phyloP scores from a whole-genome alignment of 2,797 vertebrate genomes.

The Carduelis carduelis region DNA sequence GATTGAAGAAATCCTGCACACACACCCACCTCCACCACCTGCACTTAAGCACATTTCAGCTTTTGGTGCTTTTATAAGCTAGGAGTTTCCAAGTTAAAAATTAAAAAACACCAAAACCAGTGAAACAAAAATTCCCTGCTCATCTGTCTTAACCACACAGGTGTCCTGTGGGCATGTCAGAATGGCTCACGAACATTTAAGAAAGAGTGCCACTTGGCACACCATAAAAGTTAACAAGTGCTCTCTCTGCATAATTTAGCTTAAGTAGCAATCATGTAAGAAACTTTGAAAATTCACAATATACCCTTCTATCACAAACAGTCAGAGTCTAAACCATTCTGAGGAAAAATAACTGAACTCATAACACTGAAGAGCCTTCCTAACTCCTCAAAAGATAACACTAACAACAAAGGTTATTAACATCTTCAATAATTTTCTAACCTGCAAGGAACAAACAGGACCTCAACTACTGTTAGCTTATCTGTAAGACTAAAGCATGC shows the following conservation, averaged over 20 bases:
- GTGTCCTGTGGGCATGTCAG: neutral
- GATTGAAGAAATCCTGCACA: neutral
- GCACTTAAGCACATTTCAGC: neutral
- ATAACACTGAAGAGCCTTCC: neutral
- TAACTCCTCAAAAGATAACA: neutral
- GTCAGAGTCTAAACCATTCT: neutral
- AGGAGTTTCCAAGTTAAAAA: neutral
- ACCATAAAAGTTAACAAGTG: neutral
- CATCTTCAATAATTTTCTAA: neutral
- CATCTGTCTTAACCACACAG: rapidly evolving
- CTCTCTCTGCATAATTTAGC: neutral
- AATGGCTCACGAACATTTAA: neutral
- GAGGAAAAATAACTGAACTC: neutral
- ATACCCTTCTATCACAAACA: neutral
- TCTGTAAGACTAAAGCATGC: neutral
- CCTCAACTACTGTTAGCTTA: neutral
- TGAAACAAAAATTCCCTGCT: neutral
- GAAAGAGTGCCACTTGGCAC: neutral
- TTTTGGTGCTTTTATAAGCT: neutral
- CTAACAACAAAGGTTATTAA: neutral
- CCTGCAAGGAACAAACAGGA: neutral
- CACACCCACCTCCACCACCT: neutral
- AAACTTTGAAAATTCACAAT: neutral
- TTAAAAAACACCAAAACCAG: neutral
- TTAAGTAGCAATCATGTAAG: neutral